Evolutionary conservation across 92 coral and sea anemone species (phyloP), one percentile per base, ranked within the genome.

Genomic region (Montipora capitata): DNA sequence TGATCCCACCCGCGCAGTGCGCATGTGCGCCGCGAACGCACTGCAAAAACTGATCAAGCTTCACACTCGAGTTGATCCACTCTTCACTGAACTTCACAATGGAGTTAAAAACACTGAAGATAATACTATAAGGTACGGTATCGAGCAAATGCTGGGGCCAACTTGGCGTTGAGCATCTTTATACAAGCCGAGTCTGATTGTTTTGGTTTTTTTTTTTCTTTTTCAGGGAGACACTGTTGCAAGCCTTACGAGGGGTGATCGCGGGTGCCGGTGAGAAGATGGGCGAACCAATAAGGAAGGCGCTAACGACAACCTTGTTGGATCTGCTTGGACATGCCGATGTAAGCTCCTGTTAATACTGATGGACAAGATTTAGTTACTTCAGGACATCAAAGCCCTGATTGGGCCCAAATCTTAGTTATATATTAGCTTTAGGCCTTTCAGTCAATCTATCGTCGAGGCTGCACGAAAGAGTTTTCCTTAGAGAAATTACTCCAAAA

Each of bases 81-180:
- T 97, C 72, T 97, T 97, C 86, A 97, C 99, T 12, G 99, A 97
- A 67, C 93, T 97, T 43, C 98, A 95, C 74, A 97, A 97, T 80
- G 98, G 98, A 12, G 94, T 97, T 15, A 97, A 97, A 87, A 97
- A 97, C 86, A 97, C 98, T 17, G 99, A 97, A 54, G 99, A 97
- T 69, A 92, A 90, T 59, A 92, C 94, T 16, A 96, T 97, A 84
- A 97, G 98, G 99, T 73, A n/a, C 77, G 17, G 7, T 20, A 10
- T 3, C 7, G 7, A 44, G 61, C 10, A 8, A 42, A 44, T 4
- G 17, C 70, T 72, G 15, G 12, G 11, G 4, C 43, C 72, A 10
- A 10, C 72, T 15, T 67, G 8, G 15, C 0, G 13, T 3, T 54
- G 61, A 57, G 63, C 63, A 57, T 57, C 13, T 27, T 27, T 27